Conservation (phyloP, 2,113 vertebrate species). For the Dolichotis patagonum region DNA sequence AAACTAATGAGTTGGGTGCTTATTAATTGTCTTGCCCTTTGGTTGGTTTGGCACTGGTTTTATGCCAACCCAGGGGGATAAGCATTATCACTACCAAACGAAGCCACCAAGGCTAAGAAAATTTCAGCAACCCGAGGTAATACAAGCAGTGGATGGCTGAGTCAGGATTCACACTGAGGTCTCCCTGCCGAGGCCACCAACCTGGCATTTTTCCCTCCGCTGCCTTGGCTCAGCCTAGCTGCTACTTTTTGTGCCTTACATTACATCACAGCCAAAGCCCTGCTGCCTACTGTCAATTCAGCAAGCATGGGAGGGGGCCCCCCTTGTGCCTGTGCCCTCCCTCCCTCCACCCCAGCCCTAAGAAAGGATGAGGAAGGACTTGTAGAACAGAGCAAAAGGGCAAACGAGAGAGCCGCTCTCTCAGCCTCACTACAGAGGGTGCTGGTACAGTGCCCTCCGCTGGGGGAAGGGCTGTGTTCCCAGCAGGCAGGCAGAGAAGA, state of each 20-base stretch:
- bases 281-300: no score
- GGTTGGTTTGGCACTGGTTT: background rate
- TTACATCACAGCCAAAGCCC: background rate
- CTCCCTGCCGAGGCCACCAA: background rate
- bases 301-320: rapidly evolving
- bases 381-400: no score
- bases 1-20: background rate
- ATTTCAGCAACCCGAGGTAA: background rate
- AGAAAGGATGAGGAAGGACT: no score
- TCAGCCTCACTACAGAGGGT: rapidly evolving
- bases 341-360: background rate
- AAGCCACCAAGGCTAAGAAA: background rate
- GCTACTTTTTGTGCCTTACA: background rate
- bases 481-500: no score
- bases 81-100: background rate
- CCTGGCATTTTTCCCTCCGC: background rate
- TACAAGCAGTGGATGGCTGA: no score
- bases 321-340: no score
- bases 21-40: background rate
- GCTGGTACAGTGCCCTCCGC: background rate
- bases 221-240: background rate
- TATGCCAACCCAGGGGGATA: background rate
- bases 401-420: no score
- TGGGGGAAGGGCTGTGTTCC: no score
- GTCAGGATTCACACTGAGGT: background rate